Evolutionary conservation across 2,797 vertebrate genomes (phyloP), one percentile per base, ranked within the genome.

Genomic region (Hylomyscus alleni): DNA sequence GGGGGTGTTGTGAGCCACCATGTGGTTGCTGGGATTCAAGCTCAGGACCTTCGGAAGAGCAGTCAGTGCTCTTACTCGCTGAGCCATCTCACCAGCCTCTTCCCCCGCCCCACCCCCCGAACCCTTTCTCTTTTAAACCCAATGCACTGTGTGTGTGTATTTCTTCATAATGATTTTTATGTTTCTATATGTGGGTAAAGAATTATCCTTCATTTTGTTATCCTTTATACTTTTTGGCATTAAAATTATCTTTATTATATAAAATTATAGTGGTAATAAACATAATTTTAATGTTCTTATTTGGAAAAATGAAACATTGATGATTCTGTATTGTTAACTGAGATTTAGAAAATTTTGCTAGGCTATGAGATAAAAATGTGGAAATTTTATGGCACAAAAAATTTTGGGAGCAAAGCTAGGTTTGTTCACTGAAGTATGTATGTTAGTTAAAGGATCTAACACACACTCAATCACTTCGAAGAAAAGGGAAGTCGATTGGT

Each of bases 281-380:
- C 81, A 77, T 9, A 24, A 76, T 80, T 94, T 84, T n/a, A 89
- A 85, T 94, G 19, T 62, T 94, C 50, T 92, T 88, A 54, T 81
- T 81, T 93, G 15, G 17, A 93, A 96, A 91, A 90, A 84, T 81
- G 65, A 92, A 77, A 81, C 6, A 40, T 56, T 62, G 44, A 50
- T 50, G 44, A 80, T 5, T 34, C n/a, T n/a, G 24, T 88, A 77
- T 69, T 90, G 50, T 69, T 52, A 13, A 44, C 58, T 80, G 26
- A 47, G 44, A 86, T 89, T 91, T 77, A 47, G 44, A 72, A 92
- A 67, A 50, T 47, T 67, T 91, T 34, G 6, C 40, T 56, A n/a
- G 81, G 17, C 20, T 24, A 20, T 84, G 50, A 60, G 90, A 89
- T n/a, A 77, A 13, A 34, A 15, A 52, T 52, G 6, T 72, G 22